A percentile compares a stretch with the other conserved stretches of the same genome.
Evolutionary conservation across 92 coral and sea anemone genomes (phyloP).

Genomic region (Plumapathes pennacea): DNA sequence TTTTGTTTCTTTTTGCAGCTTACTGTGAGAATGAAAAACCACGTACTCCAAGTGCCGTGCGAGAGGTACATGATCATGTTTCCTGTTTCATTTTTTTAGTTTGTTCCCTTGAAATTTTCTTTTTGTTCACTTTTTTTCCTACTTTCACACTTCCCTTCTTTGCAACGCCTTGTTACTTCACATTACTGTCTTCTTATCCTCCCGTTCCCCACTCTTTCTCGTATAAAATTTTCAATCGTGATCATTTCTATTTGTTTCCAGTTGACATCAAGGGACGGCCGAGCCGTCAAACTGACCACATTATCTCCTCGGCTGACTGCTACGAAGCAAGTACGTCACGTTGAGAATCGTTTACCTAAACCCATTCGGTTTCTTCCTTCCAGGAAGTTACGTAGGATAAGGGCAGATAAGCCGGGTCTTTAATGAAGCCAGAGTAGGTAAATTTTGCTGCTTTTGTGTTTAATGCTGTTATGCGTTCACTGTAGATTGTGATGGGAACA

Average conservation of each 20-base stretch:
- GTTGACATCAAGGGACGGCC: constrained; percentile 32
- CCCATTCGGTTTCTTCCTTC: too few relatives aligned
- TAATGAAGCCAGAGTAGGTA: too few relatives aligned
- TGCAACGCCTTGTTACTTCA: too few relatives aligned
- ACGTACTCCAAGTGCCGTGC: constrained; percentile 12
- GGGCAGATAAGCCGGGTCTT: too few relatives aligned
- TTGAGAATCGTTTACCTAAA: not conserved
- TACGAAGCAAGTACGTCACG: constrained; percentile 50
- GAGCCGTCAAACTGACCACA: constrained; percentile 36
- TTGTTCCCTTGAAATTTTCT: not conserved
- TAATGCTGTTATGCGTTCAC: not conserved
- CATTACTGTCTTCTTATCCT: too few relatives aligned
- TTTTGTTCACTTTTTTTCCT: too few relatives aligned
- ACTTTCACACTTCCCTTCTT: not conserved
- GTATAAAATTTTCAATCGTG: not conserved
- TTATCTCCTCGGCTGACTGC: constrained; percentile 69
- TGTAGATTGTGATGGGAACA: constrained; percentile 62
- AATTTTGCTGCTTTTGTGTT: not conserved
- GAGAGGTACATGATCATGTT: constrained; percentile 16
- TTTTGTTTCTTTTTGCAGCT: not conserved
- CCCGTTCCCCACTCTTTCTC: not conserved
- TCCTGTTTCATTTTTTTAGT: not conserved
- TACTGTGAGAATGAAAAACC: constrained; percentile 27
- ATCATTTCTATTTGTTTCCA: constrained; percentile 12
- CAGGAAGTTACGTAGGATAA: too few relatives aligned